Conservation (phyloP, 2,113 vertebrate species). For the Enhydra lutris region DNA sequence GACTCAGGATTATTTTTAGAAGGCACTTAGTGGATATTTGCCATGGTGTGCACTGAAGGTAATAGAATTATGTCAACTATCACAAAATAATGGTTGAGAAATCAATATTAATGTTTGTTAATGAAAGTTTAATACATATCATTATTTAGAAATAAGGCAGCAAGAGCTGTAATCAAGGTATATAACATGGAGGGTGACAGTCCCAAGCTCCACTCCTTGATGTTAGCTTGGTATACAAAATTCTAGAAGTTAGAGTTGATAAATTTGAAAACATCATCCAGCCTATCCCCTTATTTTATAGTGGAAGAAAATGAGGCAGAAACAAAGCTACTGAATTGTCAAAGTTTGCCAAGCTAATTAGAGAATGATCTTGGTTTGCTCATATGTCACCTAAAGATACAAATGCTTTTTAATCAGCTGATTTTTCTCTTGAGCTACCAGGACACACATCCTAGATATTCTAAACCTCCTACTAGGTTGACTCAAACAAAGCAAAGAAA, state of each 20-base stretch:
- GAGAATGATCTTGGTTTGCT: not conserved
- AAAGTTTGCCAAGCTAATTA: not conserved
- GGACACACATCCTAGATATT: not conserved
- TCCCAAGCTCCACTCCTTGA: not conserved
- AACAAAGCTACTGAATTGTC: not conserved
- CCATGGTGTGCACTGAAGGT: not conserved
- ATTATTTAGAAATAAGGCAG: not conserved
- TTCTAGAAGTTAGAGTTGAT: not conserved
- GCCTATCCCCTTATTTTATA: not conserved
- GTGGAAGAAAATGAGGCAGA: not conserved
- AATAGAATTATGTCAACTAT: not conserved
- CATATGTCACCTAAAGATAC: not conserved
- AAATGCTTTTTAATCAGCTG: not conserved
- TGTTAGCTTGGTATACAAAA: not conserved
- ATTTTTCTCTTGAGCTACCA: not conserved
- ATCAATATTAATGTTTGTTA: not conserved
- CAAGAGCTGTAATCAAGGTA: not conserved
- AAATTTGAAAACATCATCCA: not conserved
- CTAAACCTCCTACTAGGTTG: not conserved
- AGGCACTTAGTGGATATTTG: not conserved
- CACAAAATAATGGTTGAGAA: not conserved
- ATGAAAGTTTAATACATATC: not conserved
- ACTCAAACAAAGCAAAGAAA: conserved; percentile 15
- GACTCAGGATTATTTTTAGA: not conserved
- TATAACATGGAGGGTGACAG: not conserved